Evolutionary conservation across 2,797 vertebrate genomes (phyloP).

Genomic region (Sarcophilus harrisii): DNA sequence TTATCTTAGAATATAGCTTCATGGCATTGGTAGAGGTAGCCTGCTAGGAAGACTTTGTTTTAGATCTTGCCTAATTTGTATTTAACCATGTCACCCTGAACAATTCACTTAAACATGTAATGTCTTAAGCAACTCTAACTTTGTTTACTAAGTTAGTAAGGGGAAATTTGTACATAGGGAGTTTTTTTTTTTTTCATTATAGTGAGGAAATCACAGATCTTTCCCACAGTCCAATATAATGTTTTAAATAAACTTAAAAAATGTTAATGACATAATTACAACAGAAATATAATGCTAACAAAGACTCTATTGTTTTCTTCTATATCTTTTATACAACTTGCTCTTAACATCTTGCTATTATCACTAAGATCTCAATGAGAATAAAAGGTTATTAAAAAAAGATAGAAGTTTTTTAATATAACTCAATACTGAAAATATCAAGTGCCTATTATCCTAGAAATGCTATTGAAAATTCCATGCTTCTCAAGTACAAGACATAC

Average conservation of each 20-base stretch:
- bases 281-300: background rate
- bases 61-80: background rate
- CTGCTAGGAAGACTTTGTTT: background rate
- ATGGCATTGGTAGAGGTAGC: background rate
- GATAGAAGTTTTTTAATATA: background rate
- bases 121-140: background rate
- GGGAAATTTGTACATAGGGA: background rate
- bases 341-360: background rate
- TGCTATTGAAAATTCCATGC: background rate
- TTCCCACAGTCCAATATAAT: background rate
- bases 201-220: background rate
- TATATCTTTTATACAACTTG: background rate
- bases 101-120: background rate
- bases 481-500: background rate
- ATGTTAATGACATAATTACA: background rate
- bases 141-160: background rate
- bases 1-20: background rate
- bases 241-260: too few relatives aligned
- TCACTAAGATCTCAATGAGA: background rate
- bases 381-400: background rate
- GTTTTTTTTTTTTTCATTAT: background rate
- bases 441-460: background rate
- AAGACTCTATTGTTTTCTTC: background rate
- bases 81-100: background rate
- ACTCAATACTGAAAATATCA: background rate